Conservation (phyloP, 2,797 vertebrate genomes). For the Microchirus variegatus region DNA sequence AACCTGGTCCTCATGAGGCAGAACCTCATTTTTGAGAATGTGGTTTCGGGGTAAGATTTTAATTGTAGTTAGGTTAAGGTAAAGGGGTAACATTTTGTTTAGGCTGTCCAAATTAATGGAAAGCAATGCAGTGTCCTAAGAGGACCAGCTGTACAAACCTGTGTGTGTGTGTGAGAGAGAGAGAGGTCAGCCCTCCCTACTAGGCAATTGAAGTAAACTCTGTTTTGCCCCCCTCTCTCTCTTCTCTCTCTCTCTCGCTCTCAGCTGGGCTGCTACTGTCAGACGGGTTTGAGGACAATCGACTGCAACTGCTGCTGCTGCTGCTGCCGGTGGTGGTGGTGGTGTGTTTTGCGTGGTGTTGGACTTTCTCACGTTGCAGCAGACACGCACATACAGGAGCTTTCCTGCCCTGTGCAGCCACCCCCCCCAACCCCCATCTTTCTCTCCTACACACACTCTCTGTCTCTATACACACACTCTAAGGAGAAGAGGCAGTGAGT, state of each 20-base stretch:
- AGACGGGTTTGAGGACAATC: slow-evolving; percentile 68
- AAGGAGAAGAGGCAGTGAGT: slow-evolving; percentile 57
- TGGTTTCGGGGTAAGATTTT: too few relatives aligned
- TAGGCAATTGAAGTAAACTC: slow-evolving; percentile 68
- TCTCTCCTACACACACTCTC: slow-evolving; percentile 20
- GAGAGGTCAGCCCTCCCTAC: slow-evolving; percentile 60
- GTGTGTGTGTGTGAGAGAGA: slow-evolving; percentile 25
- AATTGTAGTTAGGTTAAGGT: too few relatives aligned
- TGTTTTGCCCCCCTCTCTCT: slow-evolving; percentile 29
- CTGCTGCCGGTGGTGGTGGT: slow-evolving; percentile 54
- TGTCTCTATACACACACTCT: slow-evolving; percentile 31
- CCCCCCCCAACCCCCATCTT: not conserved
- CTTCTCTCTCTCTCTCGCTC: slow-evolving; percentile 32
- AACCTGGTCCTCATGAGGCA: too few relatives aligned
- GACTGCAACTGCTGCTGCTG: slow-evolving; percentile 61
- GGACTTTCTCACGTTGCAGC: slow-evolving; percentile 72
- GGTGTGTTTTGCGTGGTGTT: slow-evolving; percentile 61
- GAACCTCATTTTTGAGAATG: too few relatives aligned
- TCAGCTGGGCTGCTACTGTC: slow-evolving; percentile 74
- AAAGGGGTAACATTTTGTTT: too few relatives aligned
- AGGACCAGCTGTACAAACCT: not conserved
- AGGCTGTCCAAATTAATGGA: too few relatives aligned
- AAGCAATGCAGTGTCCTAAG: too few relatives aligned
- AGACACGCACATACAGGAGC: slow-evolving; percentile 44
- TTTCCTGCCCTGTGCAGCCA: slow-evolving; percentile 49